These are phyloP conservation scores for Nibea coibor DNA, from an alignment of 2,113 vertebrate species.

Conservation along the genomic window DNA sequence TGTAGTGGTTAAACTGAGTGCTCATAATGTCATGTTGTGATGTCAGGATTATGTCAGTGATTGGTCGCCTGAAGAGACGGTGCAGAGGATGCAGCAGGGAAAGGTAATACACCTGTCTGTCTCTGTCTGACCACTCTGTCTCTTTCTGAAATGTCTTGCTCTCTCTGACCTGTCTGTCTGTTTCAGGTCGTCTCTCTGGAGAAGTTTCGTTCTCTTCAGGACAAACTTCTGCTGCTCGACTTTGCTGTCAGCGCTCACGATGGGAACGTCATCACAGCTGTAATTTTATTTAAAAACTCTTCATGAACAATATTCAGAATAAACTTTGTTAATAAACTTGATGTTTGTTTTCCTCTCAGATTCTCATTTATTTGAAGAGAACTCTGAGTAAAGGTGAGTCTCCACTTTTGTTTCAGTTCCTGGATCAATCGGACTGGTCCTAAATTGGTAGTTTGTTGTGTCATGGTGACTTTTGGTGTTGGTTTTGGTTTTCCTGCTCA, in stretches of 20 bases:
- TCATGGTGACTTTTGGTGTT: neutral
- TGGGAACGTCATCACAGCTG: slow-evolving; percentile 94
- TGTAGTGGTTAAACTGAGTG: neutral
- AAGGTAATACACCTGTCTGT: slow-evolving; percentile 84
- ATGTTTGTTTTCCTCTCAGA: slow-evolving; percentile 76
- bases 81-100: slow-evolving; percentile 90
- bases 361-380: slow-evolving; percentile 93
- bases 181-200: slow-evolving; percentile 83
- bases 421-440: neutral
- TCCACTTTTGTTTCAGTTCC: neutral
- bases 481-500: slow-evolving; percentile 66
- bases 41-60: slow-evolving; percentile 90
- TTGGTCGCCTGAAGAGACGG: slow-evolving; percentile 90
- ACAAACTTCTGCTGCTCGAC: slow-evolving; percentile 93
- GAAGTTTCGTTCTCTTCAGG: slow-evolving; percentile 93
- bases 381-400: slow-evolving; percentile 91
- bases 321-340: neutral
- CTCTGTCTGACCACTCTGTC: neutral
- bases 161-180: no score
- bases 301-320: no score
- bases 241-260: slow-evolving; percentile 89
- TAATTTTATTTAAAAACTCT: slow-evolving; percentile 34
- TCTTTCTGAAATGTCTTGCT: neutral
- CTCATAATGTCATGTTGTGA: slow-evolving; percentile 46
- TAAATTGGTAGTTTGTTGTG: neutral